These are phyloP conservation scores for Orchesellides sinensis DNA, from an alignment of 2,888 invertebrate genomes.

Conservation along the genomic window DNA sequence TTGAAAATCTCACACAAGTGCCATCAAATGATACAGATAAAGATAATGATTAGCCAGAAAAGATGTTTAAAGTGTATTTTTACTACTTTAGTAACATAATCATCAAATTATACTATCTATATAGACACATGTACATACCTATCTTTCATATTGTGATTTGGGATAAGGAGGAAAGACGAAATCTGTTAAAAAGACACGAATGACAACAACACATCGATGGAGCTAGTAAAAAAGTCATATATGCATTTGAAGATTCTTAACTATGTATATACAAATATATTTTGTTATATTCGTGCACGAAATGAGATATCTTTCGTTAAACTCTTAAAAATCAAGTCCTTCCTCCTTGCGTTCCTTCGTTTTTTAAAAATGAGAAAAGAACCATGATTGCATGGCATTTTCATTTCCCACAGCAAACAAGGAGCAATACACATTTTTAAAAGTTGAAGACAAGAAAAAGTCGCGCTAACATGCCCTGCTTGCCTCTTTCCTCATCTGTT, in stretches of 20 bases:
- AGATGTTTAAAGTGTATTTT: too few relatives aligned
- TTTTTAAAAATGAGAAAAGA: conserved; percentile 16
- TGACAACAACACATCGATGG: conserved; percentile 16
- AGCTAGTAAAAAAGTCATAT: conserved; percentile 1
- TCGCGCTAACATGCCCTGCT: conserved; percentile 27
- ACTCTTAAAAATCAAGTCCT: not conserved
- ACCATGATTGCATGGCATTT: conserved; percentile 25
- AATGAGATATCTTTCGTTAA: conserved; percentile 20
- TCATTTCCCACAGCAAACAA: conserved; percentile 46
- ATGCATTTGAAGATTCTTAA: too few relatives aligned
- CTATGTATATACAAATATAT: too few relatives aligned
- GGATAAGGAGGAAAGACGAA: not conserved
- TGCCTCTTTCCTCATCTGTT: conserved; percentile 28
- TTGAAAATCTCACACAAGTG: conserved; percentile 40
- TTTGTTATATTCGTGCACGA: not conserved
- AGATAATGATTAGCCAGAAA: conserved; percentile 49
- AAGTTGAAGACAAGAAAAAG: conserved; percentile 24
- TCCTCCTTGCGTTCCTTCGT: not conserved
- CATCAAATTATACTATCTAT: not conserved
- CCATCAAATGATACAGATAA: conserved; percentile 48
- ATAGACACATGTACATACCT: not conserved
- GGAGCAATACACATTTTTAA: conserved; percentile 1
- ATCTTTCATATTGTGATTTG: too few relatives aligned
- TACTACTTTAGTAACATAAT: not conserved
- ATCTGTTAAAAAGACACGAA: conserved; percentile 18